These are phyloP conservation scores for Styela clava DNA, from an alignment of 23 tunicate species.

Conservation along the genomic window DNA sequence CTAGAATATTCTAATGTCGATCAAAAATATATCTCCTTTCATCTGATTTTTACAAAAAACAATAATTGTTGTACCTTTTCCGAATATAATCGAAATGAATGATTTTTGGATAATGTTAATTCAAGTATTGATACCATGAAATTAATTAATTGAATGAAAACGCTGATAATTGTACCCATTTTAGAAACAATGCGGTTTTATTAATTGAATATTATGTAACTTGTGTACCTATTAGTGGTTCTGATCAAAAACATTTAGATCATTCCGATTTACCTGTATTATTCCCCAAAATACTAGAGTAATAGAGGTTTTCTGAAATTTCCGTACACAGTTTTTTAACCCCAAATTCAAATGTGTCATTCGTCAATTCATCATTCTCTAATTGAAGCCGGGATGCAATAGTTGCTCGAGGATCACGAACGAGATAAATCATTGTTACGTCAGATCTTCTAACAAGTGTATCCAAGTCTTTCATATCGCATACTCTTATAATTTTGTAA, in stretches of 20 bases:
- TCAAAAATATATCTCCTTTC: no score
- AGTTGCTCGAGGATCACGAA: constrained; percentile 86
- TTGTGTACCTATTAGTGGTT: no score
- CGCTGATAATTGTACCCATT: no score
- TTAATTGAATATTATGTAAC: no score
- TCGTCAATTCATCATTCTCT: constrained; percentile 6
- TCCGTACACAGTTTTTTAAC: neutral
- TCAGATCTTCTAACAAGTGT: neutral
- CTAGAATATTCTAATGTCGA: no score
- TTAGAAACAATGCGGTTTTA: no score
- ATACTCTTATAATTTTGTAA: constrained; percentile 61
- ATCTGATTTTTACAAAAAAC: neutral
- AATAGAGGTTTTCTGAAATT: neutral
- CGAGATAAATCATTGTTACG: constrained; percentile 42
- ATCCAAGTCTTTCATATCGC: constrained; percentile 37
- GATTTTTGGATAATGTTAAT: no score
- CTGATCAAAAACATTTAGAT: no score
- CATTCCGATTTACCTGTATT: neutral
- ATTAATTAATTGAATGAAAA: no score
- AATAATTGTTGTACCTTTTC: no score
- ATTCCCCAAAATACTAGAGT: neutral
- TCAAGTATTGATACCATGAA: no score
- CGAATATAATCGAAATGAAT: no score
- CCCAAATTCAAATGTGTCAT: neutral
- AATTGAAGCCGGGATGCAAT: constrained; percentile 37